Evolutionary conservation across 2,888 invertebrate species (phyloP), one percentile per base, ranked within the genome.

Genomic region (Melolontha melolontha): DNA sequence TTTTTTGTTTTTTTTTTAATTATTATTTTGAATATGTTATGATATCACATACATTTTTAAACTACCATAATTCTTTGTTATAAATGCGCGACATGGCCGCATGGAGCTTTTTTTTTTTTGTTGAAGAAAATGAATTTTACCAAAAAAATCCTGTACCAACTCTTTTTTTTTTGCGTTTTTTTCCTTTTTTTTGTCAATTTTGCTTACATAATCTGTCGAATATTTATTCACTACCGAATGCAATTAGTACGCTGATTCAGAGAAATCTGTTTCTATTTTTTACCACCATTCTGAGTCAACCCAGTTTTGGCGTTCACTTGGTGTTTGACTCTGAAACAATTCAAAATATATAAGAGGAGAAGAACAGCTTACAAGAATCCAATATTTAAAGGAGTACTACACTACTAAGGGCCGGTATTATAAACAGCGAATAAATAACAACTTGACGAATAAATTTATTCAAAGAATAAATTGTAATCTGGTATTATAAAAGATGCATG

Each of bases 21-120:
- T 6, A 14, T 57, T 34, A 34, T 42, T 55, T 40, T 17, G n/a
- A 57, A 57, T 57, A 57, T 57, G 77, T 76, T 76, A 81, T 81
- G 80, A 82, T 80, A 79, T 81, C 80, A 81, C 80, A 81, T 81
- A 80, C 79, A 80, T 78, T 76, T 34, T 34, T 76, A 76, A 77
- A 72, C 70, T 70, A 57, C 54, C 34, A 79, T 80, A 79, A 80
- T 80, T 80, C 79, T 75, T 78, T 75, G 79, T 80, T 79, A 79
- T 78, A 72, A 75, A 72, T 73, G 72, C 74, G 74, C 69, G 69
- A 80, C 81, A 82, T 81, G 81, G 81, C 81, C 81, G 81, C 81
- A 82, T 81, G 81, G 79, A 80, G 81, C 80, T 80, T 79, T 27
- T 41, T 14, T 14, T 11, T 44, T 64, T 73, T 71, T n/a, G 22